phyloP scores from a whole-genome alignment of 2,113 vertebrate species.

The Megaleporinus macrocephalus region DNA sequence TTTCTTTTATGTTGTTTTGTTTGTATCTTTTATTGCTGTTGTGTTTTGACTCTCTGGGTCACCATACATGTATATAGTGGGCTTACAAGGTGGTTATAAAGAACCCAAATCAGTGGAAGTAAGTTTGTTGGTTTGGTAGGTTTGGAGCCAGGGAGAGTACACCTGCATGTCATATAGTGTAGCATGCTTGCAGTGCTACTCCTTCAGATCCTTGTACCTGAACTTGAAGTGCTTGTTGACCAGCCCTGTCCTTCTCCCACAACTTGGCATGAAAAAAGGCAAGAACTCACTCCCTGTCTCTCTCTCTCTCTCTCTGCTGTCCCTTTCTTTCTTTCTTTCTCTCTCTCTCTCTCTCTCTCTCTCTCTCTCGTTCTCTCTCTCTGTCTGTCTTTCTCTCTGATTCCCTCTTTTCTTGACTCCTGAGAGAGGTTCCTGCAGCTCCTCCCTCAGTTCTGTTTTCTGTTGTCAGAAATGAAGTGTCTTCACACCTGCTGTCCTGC shows the following conservation, averaged over 20 bases:
- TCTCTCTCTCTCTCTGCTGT: background rate
- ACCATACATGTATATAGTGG: background rate
- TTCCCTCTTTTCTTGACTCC: conserved; percentile 4
- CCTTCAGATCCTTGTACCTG: background rate
- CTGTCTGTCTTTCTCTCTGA: background rate
- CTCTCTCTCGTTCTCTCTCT: background rate
- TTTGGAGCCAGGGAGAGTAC: background rate
- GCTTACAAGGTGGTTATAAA: background rate
- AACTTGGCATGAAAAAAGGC: conserved; percentile 8
- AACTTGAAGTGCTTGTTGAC: background rate
- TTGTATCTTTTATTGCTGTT: no score
- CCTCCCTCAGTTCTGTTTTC: conserved; percentile 45
- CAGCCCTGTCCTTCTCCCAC: background rate
- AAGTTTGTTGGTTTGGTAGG: no score
- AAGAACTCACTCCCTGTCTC: background rate
- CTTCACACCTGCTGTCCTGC: conserved; percentile 50
- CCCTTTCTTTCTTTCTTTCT: background rate
- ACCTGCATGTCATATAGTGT: background rate
- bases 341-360: background rate
- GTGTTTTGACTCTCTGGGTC: no score
- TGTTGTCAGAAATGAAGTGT: conserved; percentile 52
- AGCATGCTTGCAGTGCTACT: background rate
- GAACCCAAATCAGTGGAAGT: background rate
- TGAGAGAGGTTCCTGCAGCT: conserved; percentile 26
- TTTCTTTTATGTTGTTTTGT: no score